Percentiles rank a stretch among this genome's conserved stretches.
Evolutionary conservation across 2,797 vertebrate species (phyloP).

Genomic region (Danio kyathit): DNA sequence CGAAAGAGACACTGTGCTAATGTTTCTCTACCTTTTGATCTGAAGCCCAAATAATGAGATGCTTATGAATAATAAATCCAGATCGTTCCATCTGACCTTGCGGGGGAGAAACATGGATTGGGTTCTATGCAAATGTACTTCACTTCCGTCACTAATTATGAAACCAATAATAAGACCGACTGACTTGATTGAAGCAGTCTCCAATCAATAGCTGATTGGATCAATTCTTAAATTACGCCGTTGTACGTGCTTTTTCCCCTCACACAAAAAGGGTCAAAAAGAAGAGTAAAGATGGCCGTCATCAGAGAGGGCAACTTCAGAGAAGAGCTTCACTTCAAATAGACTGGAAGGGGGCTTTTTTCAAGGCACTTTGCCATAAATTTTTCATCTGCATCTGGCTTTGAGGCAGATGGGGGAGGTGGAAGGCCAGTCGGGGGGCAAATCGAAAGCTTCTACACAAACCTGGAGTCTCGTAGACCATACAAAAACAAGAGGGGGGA

Average conservation of each 20-base stretch:
- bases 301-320: slow-evolving; percentile 78
- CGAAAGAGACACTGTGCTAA: slow-evolving; percentile 43
- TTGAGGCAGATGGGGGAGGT: slow-evolving; percentile 76
- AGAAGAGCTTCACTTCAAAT: slow-evolving; percentile 81
- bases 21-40: slow-evolving; percentile 67
- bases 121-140: slow-evolving; percentile 29
- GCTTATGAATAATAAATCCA: slow-evolving; percentile 68
- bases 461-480: slow-evolving; percentile 70
- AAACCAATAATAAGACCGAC: slow-evolving; percentile 39
- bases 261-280: slow-evolving; percentile 60
- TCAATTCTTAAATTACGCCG: slow-evolving; percentile 65
- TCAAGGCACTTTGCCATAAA: slow-evolving; percentile 82
- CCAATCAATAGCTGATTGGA: slow-evolving; percentile 70
- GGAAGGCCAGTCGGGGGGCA: slow-evolving; percentile 68
- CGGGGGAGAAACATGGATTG: slow-evolving; percentile 13
- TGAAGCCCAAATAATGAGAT: slow-evolving; percentile 63
- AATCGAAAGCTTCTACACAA: slow-evolving; percentile 76
- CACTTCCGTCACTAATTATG: slow-evolving; percentile 57
- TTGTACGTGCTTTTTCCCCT: slow-evolving; percentile 25
- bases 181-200: slow-evolving; percentile 56
- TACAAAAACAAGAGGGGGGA: slow-evolving; percentile 59
- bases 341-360: slow-evolving; percentile 71
- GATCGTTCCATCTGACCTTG: slow-evolving; percentile 61
- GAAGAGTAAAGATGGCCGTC: slow-evolving; percentile 68
- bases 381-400: slow-evolving; percentile 84